Evolutionary conservation across 2,888 invertebrate species (phyloP), one percentile per base, ranked within the genome.

Genomic region (Onthophagus sagittarius): DNA sequence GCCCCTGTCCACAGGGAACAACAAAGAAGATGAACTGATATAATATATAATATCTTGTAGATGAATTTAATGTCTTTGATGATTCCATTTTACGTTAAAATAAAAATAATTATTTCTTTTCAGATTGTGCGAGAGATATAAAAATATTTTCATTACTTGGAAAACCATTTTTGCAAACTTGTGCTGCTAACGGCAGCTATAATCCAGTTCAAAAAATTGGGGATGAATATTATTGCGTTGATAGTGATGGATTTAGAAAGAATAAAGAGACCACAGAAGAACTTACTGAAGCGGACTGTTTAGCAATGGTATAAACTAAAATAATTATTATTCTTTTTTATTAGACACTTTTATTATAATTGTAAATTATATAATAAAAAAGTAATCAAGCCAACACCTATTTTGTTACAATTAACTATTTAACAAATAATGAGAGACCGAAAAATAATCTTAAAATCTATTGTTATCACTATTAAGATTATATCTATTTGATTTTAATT

Each of bases 51-150:
- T n/a, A n/a, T n/a, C n/a, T n/a, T n/a, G n/a, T n/a, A n/a, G n/a
- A n/a, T n/a, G n/a, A n/a, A n/a, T n/a, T 5, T n/a, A 39, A 2
- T 71, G 15, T n/a, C n/a, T n/a, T n/a, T n/a, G n/a, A n/a, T n/a
- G n/a, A n/a, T n/a, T n/a, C 14, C 62, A 70, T 14, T 71, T 69
- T 15, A 15, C 5, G 11, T 71, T 33, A 70, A 15, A 53, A 23
- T 23, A 23, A 23, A 23, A 23, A 23, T 23, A n/a, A 65, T 13
- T 11, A 5, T 11, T 15, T 13, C 13, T 72, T 80, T 79, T 67
- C 84, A 91, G 91, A 90, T 82, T 91, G 91, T 81, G 90, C 90
- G 6, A 86, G 89, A 71, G 91, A 91, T 82, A 83, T 85, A 15
- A 84, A 83, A 77, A 80, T 88, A 71, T 90, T 88, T 84, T 86